phyloP scores from a whole-genome alignment of 2,113 vertebrate genomes.

The Typhlomys cinereus region DNA sequence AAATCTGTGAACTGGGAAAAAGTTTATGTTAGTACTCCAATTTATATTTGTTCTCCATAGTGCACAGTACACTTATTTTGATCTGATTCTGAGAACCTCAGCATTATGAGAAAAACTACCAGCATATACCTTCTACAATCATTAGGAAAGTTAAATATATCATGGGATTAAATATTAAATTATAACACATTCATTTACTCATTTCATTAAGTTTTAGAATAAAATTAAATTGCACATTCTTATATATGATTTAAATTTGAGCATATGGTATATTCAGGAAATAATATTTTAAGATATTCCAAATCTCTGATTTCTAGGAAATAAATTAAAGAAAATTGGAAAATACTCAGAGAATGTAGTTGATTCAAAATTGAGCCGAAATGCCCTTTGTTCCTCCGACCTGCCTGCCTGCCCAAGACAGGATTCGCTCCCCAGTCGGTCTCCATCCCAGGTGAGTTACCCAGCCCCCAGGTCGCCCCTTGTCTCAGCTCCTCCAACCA shows the following conservation, averaged over 20 bases:
- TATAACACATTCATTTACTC: conserved; percentile 57
- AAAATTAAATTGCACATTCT: conserved; percentile 61
- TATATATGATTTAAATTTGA: conserved; percentile 57
- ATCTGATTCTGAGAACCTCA: background rate
- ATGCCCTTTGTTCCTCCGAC: too few species aligned
- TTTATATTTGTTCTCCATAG: background rate
- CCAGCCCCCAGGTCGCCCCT: too few species aligned
- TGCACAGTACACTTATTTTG: background rate
- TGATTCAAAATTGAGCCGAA: conserved; percentile 44
- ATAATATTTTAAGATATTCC: conserved; percentile 69
- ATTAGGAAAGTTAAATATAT: background rate
- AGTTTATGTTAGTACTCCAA: too few species aligned
- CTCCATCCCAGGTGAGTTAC: too few species aligned
- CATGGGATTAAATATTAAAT: conserved; percentile 29
- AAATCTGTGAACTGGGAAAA: background rate
- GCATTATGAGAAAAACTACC: background rate
- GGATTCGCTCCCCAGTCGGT: too few species aligned
- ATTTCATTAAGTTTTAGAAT: conserved; percentile 57
- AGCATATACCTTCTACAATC: background rate
- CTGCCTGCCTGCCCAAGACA: too few species aligned
- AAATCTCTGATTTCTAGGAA: conserved; percentile 66
- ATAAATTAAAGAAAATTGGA: conserved; percentile 38
- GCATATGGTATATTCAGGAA: conserved; percentile 53
- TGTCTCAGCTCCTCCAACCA: too few species aligned
- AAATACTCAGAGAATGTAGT: background rate